Evolutionary conservation across 2,888 invertebrate species (phyloP).

Genomic region (Chrysolina americana): DNA sequence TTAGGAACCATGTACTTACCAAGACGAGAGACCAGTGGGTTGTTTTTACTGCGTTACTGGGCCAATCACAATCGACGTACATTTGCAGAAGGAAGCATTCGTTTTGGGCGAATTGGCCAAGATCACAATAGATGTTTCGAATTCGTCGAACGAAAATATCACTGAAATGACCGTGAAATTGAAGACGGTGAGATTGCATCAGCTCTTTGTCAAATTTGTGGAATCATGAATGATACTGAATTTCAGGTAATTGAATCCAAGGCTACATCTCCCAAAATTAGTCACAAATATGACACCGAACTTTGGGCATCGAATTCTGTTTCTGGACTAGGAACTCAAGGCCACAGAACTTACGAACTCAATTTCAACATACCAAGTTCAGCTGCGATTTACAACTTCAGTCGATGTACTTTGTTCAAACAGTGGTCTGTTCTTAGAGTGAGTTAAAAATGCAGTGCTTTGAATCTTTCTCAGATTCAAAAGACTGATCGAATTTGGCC

Average conservation of each 20-base stretch:
- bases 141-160: conserved; percentile 80
- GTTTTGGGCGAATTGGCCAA: conserved; percentile 85
- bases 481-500: no score
- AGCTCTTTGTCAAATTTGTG: no score
- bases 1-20: conserved; percentile 81
- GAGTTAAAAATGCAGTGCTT: conserved; percentile 25
- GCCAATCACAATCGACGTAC: conserved; percentile 79
- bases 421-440: conserved; percentile 46
- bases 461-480: not conserved
- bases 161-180: conserved; percentile 76
- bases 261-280: conserved; percentile 38
- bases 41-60: conserved; percentile 85
- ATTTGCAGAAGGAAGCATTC: conserved; percentile 81
- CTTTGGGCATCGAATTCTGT: conserved; percentile 35
- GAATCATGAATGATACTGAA: not conserved
- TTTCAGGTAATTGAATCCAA: conserved; percentile 43
- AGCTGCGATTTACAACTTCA: conserved; percentile 52
- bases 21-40: conserved; percentile 83
- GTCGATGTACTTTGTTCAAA: conserved; percentile 47
- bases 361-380: conserved; percentile 49
- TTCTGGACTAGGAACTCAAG: conserved; percentile 55
- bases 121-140: conserved; percentile 80
- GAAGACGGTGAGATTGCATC: conserved; percentile 72
- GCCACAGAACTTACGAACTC: conserved; percentile 52
- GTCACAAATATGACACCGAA: conserved; percentile 43